Evolutionary conservation across 2,113 vertebrate species (phyloP).

Genomic region (Psettodes erumei): DNA sequence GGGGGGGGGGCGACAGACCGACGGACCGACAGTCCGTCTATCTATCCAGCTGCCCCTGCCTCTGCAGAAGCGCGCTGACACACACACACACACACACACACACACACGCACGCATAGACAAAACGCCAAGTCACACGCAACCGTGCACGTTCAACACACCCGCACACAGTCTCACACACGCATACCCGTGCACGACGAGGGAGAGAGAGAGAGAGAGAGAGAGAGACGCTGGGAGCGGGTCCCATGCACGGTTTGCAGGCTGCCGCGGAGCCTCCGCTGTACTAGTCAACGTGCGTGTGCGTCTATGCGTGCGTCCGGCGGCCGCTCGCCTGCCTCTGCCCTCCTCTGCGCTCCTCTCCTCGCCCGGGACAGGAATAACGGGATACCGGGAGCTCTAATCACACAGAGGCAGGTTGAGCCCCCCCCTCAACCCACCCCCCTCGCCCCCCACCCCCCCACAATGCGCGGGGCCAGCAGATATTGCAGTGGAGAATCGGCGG

Average conservation of each 20-base stretch:
- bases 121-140: slow-evolving; percentile 38
- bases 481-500: slow-evolving; percentile 74
- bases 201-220: slow-evolving; percentile 17
- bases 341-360: slow-evolving; percentile 38
- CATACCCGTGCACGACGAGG: slow-evolving; percentile 37
- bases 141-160: slow-evolving; percentile 39
- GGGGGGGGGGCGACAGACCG: slow-evolving; percentile 43
- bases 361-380: slow-evolving; percentile 75
- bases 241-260: slow-evolving; percentile 66
- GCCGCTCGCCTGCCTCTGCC: slow-evolving; percentile 57
- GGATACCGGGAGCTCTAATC: slow-evolving; percentile 66
- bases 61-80: slow-evolving; percentile 82
- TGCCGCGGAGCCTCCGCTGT: slow-evolving; percentile 56
- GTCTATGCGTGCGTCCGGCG: slow-evolving; percentile 68
- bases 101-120: slow-evolving; percentile 56
- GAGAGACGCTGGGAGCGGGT: slow-evolving; percentile 56
- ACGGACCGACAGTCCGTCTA: slow-evolving; percentile 60
- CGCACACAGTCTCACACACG: not conserved
- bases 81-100: no score
- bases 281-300: slow-evolving; percentile 51
- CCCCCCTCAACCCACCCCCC: no score
- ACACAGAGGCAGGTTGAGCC: slow-evolving; percentile 58
- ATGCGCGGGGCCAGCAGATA: slow-evolving; percentile 72
- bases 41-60: slow-evolving; percentile 74
- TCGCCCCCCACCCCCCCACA: no score